Conservation (phyloP, 2,888 invertebrate species). For the Parnassius orleans region DNA sequence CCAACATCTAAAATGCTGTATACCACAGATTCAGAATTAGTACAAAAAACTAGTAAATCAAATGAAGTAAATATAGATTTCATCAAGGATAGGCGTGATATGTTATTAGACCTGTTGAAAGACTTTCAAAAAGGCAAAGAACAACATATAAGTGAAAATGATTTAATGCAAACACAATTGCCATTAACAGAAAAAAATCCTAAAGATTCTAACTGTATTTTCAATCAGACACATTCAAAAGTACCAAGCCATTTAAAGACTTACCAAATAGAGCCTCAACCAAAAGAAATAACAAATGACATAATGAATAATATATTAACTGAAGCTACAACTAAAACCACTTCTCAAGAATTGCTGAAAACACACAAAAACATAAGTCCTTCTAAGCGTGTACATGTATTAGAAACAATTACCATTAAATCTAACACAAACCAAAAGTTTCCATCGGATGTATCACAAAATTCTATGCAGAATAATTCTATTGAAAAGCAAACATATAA, state of each 20-base stretch:
- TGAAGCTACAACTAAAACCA: slow-evolving; percentile 28
- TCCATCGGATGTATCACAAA: slow-evolving; percentile 2
- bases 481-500: slow-evolving; percentile 15
- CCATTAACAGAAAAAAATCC: slow-evolving; percentile 5
- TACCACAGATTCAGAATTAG: slow-evolving; percentile 35
- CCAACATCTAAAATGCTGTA: slow-evolving; percentile 51
- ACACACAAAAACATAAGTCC: slow-evolving; percentile 49
- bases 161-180: slow-evolving; percentile 6
- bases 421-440: slow-evolving; percentile 32
- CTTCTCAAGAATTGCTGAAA: slow-evolving; percentile 36
- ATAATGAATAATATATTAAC: slow-evolving; percentile 39
- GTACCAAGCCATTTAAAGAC: slow-evolving; percentile 14
- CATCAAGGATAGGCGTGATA: slow-evolving; percentile 52
- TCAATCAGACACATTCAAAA: slow-evolving; percentile 25
- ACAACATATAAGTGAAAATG: slow-evolving; percentile 10
- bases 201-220: slow-evolving; percentile 3
- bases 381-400: slow-evolving; percentile 57
- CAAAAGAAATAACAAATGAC: slow-evolving; percentile 49
- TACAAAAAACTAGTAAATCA: slow-evolving; percentile 28
- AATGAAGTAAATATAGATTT: slow-evolving; percentile 42
- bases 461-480: slow-evolving; percentile 4
- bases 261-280: slow-evolving; percentile 38
- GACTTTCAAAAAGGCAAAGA: slow-evolving; percentile 47
- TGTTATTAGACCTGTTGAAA: slow-evolving; percentile 53
- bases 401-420: slow-evolving; percentile 62